Base-by-base conservation (phyloP, 2,113 vertebrate species). In the Stigmatopora argus region DNA sequence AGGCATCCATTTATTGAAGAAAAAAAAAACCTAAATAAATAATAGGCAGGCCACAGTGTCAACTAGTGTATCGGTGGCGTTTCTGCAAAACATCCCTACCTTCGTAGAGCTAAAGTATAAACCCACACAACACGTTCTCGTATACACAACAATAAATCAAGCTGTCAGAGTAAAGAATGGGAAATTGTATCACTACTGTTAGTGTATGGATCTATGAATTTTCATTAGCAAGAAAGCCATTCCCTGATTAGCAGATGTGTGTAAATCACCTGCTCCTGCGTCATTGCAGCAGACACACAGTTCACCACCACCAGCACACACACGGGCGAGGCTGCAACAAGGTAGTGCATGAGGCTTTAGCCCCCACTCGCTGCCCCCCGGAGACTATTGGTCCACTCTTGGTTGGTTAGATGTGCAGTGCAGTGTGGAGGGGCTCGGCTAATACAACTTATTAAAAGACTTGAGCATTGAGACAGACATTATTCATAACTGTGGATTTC, bases 401-500 rank as follows among this genome's bases (percentile, higher is more conserved):
- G 71, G 75, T 77, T 83, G 72, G 86, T 86, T 86, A 83, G 74
- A 68, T 77, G 68, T 72, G 81, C 71, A 62, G 81, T 77, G 52
- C 66, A 64, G 69, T 53, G 73, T 85, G 77, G 87, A 89, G 88
- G 85, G 89, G 86, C 78, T 71, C 71, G 70, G 77, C 74, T 95
- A 93, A 96, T 97, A 93, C 91, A 89, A 90, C 91, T 91, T 94
- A 96, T 95, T 95, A 94, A 94, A 94, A 71, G 88, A 95, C 92
- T 87, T 86, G 93, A 90, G 93, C 92, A 94, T 94, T 92, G 93
- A 95, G 93, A 92, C 92, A 88, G 91, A 89, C 93, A 95, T 98
- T 94, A 96, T 96, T 98, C 95, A 95, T 95, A 95, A 95, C 92
- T 94, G 93, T 91, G 92, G 93, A 96, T 96, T 96, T 95, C 93